Percentiles rank a stretch among this genome's conserved stretches.
These are phyloP conservation scores for Cheilosia scutellata DNA, from an alignment of 2,888 invertebrate genomes.

Conservation along the genomic window DNA sequence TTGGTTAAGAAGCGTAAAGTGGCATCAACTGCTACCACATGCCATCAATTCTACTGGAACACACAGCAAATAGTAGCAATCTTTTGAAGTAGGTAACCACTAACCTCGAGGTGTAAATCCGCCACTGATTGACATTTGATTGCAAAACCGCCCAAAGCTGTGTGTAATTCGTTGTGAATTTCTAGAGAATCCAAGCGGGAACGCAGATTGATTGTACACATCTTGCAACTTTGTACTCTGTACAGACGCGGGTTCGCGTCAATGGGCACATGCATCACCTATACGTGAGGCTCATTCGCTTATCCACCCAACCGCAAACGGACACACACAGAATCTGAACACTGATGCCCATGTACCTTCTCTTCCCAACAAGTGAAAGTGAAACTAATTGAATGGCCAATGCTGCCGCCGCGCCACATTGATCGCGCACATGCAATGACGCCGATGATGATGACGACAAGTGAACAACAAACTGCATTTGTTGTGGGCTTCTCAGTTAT, in stretches of 20 bases:
- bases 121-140: constrained; percentile 65
- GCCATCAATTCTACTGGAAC: constrained; percentile 12
- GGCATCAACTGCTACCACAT: constrained; percentile 20
- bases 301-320: constrained; percentile 24
- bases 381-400: constrained; percentile 72
- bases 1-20: constrained; percentile 61
- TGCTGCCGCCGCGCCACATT: constrained; percentile 30
- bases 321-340: constrained; percentile 47
- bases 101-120: constrained; percentile 47
- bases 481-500: constrained; percentile 63
- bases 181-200: constrained; percentile 2
- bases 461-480: constrained; percentile 75
- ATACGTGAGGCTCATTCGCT: not conserved
- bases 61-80: constrained; percentile 12
- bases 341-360: constrained; percentile 57
- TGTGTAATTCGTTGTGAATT: constrained; percentile 30
- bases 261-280: constrained; percentile 34
- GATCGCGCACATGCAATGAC: constrained; percentile 25
- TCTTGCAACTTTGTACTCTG: constrained; percentile 18
- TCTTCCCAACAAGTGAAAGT: constrained; percentile 68
- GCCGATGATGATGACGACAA: constrained; percentile 47
- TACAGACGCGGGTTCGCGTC: constrained; percentile 3
- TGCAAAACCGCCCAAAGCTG: constrained; percentile 44
- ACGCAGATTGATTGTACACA: not conserved
- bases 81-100: constrained; percentile 3